Evolutionary conservation across 2,113 vertebrate species (phyloP), one percentile per base, ranked within the genome.

Genomic region (Peromyscus californicus): DNA sequence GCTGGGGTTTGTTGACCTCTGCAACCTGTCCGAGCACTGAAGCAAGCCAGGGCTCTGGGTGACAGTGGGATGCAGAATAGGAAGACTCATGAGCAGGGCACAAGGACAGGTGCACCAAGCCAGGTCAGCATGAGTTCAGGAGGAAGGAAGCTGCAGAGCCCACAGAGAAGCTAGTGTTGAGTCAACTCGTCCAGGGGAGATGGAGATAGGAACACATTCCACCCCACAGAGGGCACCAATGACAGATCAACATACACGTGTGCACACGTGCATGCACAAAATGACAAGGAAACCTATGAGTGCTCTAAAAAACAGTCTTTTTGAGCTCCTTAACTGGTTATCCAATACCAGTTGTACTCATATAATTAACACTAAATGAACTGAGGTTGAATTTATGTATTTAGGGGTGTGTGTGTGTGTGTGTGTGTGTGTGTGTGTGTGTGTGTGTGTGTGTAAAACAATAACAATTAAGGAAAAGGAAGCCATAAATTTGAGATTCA

Each of bases 41-140:
- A 22, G 57, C 2, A 5, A 54, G 39, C 33, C 83, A 48, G 61
- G 95, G 3, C 21, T 45, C 42, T 19, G 59, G 61, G 78, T 85
- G 31, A 26, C 11, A 7, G 9, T 1, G n/a, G 33, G 19, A 39
- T 3, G 4, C 45, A 69, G 59, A 61, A 36, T 4, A 29, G 22
- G 26, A 16, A 7, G 45, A 87, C 5, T 0, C 0, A 13, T 4
- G 42, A 16, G 17, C 1, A 29, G 45, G 31, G 39, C 5, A 17
- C 45, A 26, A 61, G 24, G 59, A 42, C 3, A 1, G 2, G 26
- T 45, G 48, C 54, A 6, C 7, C 29, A 84, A 54, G 36, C 48
- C 59, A 61, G 80, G 36, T 54, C 59, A 13, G 69, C 33, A 11
- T 7, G 36, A 78, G 16, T 24, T 33, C 45, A 65, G 42, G 22